These are phyloP conservation scores for Thymallus thymallus DNA, from an alignment of 2,113 vertebrate species.

Conservation along the genomic window DNA sequence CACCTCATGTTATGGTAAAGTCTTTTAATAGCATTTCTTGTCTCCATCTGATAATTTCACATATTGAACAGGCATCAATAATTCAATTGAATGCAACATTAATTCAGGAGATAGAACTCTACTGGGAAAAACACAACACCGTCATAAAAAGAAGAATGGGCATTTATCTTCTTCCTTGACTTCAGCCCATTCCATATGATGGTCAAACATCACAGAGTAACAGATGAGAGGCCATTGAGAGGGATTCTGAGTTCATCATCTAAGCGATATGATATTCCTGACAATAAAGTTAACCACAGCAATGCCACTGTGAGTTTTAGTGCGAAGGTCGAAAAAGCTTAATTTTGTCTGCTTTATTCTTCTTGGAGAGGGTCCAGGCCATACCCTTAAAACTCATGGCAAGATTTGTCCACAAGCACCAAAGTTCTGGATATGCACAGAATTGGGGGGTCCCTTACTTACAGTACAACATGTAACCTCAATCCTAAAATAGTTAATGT, in stretches of 20 bases:
- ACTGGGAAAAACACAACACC: slow-evolving; percentile 44
- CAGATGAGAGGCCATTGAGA: background rate
- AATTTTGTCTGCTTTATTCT: background rate
- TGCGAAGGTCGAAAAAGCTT: background rate
- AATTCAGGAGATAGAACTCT: slow-evolving; percentile 51
- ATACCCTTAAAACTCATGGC: background rate
- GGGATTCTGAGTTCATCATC: slow-evolving; percentile 1
- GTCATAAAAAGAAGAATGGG: slow-evolving; percentile 40
- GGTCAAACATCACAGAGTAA: background rate
- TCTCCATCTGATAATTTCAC: slow-evolving; percentile 27
- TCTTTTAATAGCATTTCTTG: slow-evolving; percentile 50
- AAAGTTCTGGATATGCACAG: background rate
- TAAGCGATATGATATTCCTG: background rate
- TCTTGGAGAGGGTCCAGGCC: background rate
- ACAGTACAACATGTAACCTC: background rate
- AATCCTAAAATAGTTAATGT: background rate
- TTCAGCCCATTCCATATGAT: background rate
- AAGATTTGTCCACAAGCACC: background rate
- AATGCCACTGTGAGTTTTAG: background rate
- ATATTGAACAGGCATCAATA: slow-evolving; percentile 53
- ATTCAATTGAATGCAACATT: background rate
- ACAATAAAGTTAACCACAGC: background rate
- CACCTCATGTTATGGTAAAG: slow-evolving; percentile 38
- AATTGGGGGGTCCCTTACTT: background rate
- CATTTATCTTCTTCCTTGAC: slow-evolving; percentile 22